Evolutionary conservation across 2,888 invertebrate genomes (phyloP).

Genomic region (Disparrhopalites patrizii): DNA sequence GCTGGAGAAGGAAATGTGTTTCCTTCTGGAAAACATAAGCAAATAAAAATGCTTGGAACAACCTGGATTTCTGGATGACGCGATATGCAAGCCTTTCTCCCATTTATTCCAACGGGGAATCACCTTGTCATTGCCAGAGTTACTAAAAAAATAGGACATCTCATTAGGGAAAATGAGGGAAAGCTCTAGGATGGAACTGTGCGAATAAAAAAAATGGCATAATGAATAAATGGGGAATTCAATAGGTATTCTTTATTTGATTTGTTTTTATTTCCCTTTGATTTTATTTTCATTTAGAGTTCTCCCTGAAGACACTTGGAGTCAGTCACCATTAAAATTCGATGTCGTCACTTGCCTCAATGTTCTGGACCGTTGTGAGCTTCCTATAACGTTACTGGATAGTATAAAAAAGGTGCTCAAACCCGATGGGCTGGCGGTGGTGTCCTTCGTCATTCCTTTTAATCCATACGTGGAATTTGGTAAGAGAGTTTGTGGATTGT

Average conservation of each 20-base stretch:
- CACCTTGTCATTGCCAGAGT: too few relatives aligned
- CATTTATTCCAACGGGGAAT: too few relatives aligned
- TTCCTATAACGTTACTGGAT: constrained; percentile 71
- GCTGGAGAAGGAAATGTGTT: too few relatives aligned
- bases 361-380: constrained; percentile 86
- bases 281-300: constrained; percentile 29
- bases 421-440: constrained; percentile 68
- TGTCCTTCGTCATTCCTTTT: constrained; percentile 92
- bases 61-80: neutral
- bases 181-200: too few relatives aligned
- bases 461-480: constrained; percentile 89
- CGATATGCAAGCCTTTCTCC: too few relatives aligned
- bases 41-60: neutral
- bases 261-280: neutral
- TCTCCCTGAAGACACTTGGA: constrained; percentile 39
- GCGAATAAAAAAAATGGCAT: too few relatives aligned
- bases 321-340: constrained; percentile 54
- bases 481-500: constrained; percentile 50
- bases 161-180: neutral
- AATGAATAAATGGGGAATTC: too few relatives aligned
- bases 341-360: constrained; percentile 86
- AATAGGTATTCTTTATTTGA: too few relatives aligned
- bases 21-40: neutral
- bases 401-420: constrained; percentile 69
- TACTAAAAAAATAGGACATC: too few relatives aligned